phyloP scores from a whole-genome alignment of 2,797 vertebrate species.

The Mionectes olivaceus region DNA sequence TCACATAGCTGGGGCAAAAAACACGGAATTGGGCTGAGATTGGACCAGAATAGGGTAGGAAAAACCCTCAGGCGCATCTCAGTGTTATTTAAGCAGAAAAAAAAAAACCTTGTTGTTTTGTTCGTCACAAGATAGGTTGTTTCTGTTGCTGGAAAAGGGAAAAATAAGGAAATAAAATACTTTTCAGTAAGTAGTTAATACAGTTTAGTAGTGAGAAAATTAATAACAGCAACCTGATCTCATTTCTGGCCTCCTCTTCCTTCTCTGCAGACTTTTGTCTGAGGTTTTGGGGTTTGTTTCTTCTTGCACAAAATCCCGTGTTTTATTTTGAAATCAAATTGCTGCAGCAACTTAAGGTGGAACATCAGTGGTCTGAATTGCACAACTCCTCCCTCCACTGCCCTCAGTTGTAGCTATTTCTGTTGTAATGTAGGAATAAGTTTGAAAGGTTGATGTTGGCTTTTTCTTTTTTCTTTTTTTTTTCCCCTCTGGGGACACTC shows the following conservation, averaged over 20 bases:
- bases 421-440: background rate
- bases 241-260: background rate
- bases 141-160: background rate
- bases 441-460: background rate
- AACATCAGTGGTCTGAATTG: background rate
- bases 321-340: background rate
- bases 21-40: rapidly evolving
- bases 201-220: background rate
- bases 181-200: background rate
- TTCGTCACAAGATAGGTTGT: background rate
- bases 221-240: too few species aligned
- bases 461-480: background rate
- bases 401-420: background rate
- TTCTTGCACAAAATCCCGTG: background rate
- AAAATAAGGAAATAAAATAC: background rate
- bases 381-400: background rate
- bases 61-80: background rate
- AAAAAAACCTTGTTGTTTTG: background rate
- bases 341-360: background rate
- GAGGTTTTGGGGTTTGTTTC: background rate
- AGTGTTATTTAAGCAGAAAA: background rate
- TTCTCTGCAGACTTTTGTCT: background rate
- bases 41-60: background rate
- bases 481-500: background rate
- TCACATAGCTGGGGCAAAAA: background rate